These are phyloP conservation scores for Physocephala rufipes DNA, from an alignment of 2,888 invertebrate genomes.

Conservation along the genomic window DNA sequence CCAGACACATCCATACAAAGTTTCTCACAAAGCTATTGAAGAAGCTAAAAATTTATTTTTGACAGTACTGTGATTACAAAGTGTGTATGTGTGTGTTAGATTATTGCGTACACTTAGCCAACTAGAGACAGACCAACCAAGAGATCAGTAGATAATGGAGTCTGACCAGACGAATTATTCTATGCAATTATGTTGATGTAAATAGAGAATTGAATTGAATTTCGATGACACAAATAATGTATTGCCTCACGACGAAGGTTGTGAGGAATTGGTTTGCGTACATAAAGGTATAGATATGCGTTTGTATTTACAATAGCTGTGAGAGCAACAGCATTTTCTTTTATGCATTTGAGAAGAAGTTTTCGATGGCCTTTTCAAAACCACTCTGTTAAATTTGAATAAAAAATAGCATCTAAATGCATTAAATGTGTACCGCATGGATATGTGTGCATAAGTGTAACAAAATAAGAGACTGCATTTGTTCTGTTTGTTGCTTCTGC, in stretches of 20 bases:
- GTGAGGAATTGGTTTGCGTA: not conserved
- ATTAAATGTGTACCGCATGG: too few relatives aligned
- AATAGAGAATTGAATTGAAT: constrained; percentile 5
- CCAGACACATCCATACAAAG: too few relatives aligned
- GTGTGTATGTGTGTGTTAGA: too few relatives aligned
- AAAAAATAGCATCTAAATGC: not conserved
- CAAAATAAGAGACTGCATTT: not conserved
- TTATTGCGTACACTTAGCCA: too few relatives aligned
- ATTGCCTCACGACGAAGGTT: constrained; percentile 11
- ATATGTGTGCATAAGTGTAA: constrained; percentile 1
- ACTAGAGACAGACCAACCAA: not conserved
- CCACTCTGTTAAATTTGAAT: not conserved
- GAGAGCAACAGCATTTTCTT: not conserved
- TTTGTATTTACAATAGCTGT: not conserved
- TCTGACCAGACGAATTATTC: not conserved
- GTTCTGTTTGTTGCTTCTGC: not conserved
- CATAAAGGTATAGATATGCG: not conserved
- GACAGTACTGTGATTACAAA: too few relatives aligned
- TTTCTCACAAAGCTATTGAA: too few relatives aligned
- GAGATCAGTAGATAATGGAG: too few relatives aligned
- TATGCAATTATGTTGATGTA: not conserved
- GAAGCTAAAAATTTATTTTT: too few relatives aligned
- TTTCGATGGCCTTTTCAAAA: not conserved
- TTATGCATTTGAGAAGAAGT: not conserved
- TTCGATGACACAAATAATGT: constrained; percentile 13